phyloP scores from a whole-genome alignment of 2,888 invertebrate species.

The Lapara coniferarum region DNA sequence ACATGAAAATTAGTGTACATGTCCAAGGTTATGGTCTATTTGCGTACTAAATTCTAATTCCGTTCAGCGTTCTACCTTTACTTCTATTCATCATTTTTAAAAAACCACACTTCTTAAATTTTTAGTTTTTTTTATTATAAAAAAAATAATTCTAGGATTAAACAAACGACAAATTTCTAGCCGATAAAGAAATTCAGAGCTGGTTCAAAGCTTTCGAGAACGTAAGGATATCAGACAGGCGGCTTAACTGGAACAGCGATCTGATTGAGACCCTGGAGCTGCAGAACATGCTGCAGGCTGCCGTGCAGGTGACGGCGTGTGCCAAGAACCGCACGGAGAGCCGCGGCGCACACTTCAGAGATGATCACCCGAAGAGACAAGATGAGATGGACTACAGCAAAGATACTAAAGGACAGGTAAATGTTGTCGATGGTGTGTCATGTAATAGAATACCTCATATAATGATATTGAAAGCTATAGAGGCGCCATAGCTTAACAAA shows the following conservation, averaged over 20 bases:
- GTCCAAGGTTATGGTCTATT: too few relatives aligned
- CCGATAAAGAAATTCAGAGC: slow-evolving; percentile 84
- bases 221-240: slow-evolving; percentile 88
- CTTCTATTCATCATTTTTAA: too few relatives aligned
- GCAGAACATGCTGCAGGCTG: slow-evolving; percentile 96
- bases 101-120: too few relatives aligned
- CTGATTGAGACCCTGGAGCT: slow-evolving; percentile 97
- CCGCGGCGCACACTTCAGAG: slow-evolving; percentile 98
- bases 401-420: slow-evolving; percentile 90
- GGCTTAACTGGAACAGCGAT: slow-evolving; percentile 97
- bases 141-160: too few relatives aligned
- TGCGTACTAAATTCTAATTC: too few relatives aligned
- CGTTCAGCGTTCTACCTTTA: too few relatives aligned
- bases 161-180: slow-evolving; percentile 41
- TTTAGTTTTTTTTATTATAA: too few relatives aligned
- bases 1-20: too few relatives aligned
- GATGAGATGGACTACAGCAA: slow-evolving; percentile 98
- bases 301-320: slow-evolving; percentile 90
- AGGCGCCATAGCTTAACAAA: too few relatives aligned
- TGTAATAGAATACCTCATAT: too few relatives aligned
- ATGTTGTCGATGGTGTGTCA: background rate
- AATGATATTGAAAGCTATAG: too few relatives aligned
- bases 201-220: slow-evolving; percentile 89
- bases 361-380: slow-evolving; percentile 93
- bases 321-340: slow-evolving; percentile 98